Percentiles rank a stretch among this genome's conserved stretches.
Conservation (phyloP, 37 sponge, comb jelly and placozoan species). For the Halichondria panicea region DNA sequence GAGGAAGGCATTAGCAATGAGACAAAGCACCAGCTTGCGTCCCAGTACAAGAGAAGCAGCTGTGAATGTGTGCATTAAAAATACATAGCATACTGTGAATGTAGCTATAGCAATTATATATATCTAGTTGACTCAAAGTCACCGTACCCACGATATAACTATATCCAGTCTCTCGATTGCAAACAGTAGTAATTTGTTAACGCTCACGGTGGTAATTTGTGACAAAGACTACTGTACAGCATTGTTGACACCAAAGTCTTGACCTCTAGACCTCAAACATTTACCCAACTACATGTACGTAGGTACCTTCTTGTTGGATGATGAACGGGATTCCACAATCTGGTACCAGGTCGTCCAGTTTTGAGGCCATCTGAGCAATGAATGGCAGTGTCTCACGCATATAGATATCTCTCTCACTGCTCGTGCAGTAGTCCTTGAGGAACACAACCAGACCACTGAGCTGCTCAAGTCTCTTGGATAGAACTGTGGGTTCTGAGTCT, state of each 20-base stretch:
- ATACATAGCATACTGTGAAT: background rate
- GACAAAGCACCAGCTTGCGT: slow-evolving; percentile 55
- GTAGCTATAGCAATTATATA: background rate
- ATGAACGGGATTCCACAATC: slow-evolving; percentile 61
- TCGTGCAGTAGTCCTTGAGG: slow-evolving; percentile 30
- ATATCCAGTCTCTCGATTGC: too few relatives aligned
- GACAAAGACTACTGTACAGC: background rate
- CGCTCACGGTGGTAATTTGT: background rate
- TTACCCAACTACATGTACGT: too few relatives aligned
- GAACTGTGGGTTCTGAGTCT: background rate
- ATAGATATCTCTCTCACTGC: slow-evolving; percentile 52
- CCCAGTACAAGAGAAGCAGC: slow-evolving; percentile 43
- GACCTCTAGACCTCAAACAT: too few relatives aligned
- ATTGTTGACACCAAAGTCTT: too few relatives aligned
- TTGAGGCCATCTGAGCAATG: slow-evolving; percentile 60
- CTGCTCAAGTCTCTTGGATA: background rate
- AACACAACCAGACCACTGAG: slow-evolving; percentile 44
- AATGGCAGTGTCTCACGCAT: slow-evolving; percentile 47
- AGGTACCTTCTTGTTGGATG: slow-evolving; percentile 55
- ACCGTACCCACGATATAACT: too few relatives aligned
- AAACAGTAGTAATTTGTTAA: background rate
- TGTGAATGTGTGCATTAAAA: background rate
- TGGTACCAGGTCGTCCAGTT: slow-evolving; percentile 54
- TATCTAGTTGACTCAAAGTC: background rate
- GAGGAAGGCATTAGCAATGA: slow-evolving; percentile 74